phyloP scores from a whole-genome alignment of 2,113 vertebrate genomes.

The Asarcornis scutulata region DNA sequence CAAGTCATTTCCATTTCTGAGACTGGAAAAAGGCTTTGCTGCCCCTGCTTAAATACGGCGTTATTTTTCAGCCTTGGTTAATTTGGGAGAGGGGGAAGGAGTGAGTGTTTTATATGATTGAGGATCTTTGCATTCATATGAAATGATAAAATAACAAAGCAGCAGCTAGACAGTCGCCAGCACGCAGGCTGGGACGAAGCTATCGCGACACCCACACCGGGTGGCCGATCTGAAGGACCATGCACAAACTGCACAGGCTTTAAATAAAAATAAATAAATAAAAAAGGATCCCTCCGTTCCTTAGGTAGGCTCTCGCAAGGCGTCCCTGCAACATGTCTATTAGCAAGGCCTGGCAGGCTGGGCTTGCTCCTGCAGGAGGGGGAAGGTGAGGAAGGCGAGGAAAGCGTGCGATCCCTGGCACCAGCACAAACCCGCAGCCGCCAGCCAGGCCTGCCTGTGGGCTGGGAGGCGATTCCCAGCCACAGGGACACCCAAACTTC shows the following conservation, averaged over 20 bases:
- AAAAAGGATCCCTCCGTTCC: neutral
- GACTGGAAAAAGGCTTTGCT: neutral
- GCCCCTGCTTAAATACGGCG: neutral
- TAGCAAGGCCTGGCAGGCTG: neutral
- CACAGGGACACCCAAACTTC: neutral
- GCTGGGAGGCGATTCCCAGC: neutral
- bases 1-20: neutral
- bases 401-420: neutral
- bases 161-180: neutral
- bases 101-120: fast-evolving
- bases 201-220: neutral
- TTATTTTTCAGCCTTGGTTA: neutral
- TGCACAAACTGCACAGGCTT: neutral
- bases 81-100: neutral
- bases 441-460: neutral
- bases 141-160: neutral
- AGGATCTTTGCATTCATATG: neutral
- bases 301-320: neutral
- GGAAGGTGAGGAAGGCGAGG: neutral
- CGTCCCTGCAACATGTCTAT: neutral
- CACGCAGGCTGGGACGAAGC: neutral
- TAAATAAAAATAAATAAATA: neutral
- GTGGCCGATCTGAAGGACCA: neutral
- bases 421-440: neutral
- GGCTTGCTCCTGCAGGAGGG: neutral